Base-by-base conservation (phyloP, 2,888 invertebrate species). In the Cephus rjabovi region DNA sequence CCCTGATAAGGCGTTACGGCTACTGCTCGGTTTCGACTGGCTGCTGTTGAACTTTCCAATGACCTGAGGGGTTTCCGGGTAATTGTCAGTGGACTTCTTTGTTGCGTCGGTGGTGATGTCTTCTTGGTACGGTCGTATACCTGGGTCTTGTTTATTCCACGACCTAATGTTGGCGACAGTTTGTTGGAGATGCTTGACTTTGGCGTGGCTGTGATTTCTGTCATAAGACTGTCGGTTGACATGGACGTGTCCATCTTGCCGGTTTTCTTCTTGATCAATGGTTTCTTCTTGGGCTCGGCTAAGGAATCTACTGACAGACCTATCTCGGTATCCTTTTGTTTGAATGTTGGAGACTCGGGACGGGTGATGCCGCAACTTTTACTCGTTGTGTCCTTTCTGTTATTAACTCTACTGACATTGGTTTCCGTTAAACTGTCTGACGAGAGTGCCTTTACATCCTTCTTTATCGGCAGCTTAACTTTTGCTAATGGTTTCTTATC, bases 351-450 rank as follows among this genome's bases (percentile, higher is more conserved):
- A 1, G 92, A 92, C 74, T 92, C 92, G 1, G 92, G 90, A 34
- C 92, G 86, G 0, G 91, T 92, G 35, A 91, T 90, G 0, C 90
- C 90, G 56, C 89, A 90, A 75, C 92, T 92, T 79, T 91, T 91
- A 77, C 91, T 91, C 35, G 76, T 79, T 75, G 80, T 79, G 30
- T 88, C 87, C 77, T 87, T 88, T 73, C 89, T 90, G 12, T 80
- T 84, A 23, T 78, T 84, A 1, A 77, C 73, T 81, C 84, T 87
- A 34, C 77, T 77, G 6, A 79, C 79, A 69, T 93, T 93, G 4
- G 89, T 86, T 3, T 92, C 92, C 1, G 92, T 92, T n/a, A 93
- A 86, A 83, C 93, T 93, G 82, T 93, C 93, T 71, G 93, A 93
- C 1, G 93, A 93, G 80, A 93, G 89, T 11, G 92, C 91, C 78